Evolutionary conservation across 2,797 vertebrate genomes (phyloP).

Genomic region (Parambassis ranga): DNA sequence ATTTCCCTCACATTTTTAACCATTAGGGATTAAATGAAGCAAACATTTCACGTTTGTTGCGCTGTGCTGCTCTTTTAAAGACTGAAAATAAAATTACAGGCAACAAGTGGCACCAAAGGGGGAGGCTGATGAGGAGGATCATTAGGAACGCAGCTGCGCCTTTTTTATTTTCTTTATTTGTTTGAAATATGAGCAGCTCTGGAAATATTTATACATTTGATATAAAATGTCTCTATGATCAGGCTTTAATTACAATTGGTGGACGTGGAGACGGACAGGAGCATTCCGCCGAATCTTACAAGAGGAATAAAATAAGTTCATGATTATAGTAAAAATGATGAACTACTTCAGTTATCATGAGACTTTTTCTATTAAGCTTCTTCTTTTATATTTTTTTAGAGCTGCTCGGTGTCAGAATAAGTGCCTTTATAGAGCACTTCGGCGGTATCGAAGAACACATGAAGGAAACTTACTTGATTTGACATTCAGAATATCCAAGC

Average conservation of each 20-base stretch:
- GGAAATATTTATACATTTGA: background rate
- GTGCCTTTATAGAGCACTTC: background rate
- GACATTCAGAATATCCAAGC: conserved; percentile 86
- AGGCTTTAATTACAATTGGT: background rate
- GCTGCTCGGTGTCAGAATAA: background rate
- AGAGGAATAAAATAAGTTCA: background rate
- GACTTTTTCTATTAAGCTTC: background rate
- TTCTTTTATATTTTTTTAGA: background rate
- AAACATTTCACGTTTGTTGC: background rate
- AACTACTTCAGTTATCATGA: too few relatives aligned
- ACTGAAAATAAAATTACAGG: conserved; percentile 10
- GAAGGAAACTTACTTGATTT: conserved; percentile 83
- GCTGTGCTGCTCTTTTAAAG: background rate
- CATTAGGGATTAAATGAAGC: background rate
- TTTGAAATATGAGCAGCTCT: background rate
- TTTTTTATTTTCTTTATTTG: background rate
- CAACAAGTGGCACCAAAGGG: conserved; percentile 59
- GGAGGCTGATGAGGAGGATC: background rate
- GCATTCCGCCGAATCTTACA: too few relatives aligned
- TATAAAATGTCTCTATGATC: background rate
- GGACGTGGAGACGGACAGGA: background rate
- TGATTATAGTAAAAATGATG: background rate
- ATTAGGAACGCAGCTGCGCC: background rate
- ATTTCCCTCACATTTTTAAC: background rate
- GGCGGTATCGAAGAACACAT: background rate